Percentiles rank a stretch among this genome's conserved stretches.
Conservation (phyloP, 2,113 vertebrate species). For the Arvicanthis niloticus region DNA sequence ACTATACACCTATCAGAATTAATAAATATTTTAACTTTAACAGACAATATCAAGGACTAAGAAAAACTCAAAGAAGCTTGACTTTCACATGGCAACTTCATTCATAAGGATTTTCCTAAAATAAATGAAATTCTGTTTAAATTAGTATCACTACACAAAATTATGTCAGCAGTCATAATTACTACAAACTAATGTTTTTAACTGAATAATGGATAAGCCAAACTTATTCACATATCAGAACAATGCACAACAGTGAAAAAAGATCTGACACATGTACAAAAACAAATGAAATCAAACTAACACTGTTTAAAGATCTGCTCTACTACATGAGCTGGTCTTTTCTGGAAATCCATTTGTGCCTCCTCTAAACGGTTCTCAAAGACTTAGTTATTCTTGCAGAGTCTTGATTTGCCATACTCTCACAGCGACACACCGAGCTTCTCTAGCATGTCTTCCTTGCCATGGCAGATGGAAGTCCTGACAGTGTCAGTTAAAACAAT, state of each 20-base stretch:
- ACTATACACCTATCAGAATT: neutral
- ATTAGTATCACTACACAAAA: neutral
- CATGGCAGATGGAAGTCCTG: neutral
- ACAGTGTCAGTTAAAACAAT: neutral
- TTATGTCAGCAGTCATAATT: neutral
- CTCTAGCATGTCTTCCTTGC: neutral
- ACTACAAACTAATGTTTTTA: neutral
- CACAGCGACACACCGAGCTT: neutral
- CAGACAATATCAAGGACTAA: neutral
- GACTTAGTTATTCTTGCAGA: neutral
- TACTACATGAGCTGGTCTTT: neutral
- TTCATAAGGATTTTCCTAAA: neutral
- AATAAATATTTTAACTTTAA: neutral
- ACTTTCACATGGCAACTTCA: neutral
- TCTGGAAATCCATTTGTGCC: neutral
- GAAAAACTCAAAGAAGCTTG: neutral
- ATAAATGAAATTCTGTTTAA: neutral
- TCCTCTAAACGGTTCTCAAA: neutral
- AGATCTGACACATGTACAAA: neutral
- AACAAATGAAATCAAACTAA: conserved; percentile 21
- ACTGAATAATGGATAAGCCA: conserved; percentile 8
- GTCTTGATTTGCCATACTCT: neutral
- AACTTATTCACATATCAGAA: neutral
- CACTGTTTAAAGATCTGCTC: neutral
- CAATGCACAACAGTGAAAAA: neutral